phyloP scores from a whole-genome alignment of 1,140 invertebrate genomes.

The Megathymus violae region DNA sequence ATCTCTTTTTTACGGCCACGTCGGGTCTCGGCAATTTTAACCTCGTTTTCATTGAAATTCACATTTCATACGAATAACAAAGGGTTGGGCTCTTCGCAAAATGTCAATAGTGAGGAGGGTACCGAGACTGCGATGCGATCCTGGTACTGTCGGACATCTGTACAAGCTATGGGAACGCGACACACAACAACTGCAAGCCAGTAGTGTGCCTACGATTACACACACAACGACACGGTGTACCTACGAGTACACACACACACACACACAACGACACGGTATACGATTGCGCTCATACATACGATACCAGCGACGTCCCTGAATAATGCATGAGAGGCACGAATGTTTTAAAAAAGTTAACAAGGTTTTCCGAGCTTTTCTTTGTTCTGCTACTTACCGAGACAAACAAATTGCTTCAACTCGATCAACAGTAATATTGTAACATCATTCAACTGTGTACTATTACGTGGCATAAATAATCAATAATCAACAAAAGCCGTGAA shows the following conservation, averaged over 20 bases:
- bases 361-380: conserved; percentile 77
- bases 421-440: conserved; percentile 44
- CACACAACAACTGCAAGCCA: no score
- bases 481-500: not conserved
- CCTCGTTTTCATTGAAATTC: conserved; percentile 80
- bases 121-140: conserved; percentile 48
- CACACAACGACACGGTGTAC: no score
- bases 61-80: conserved; percentile 74
- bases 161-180: conserved; percentile 44
- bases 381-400: conserved; percentile 64
- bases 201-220: no score
- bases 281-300: conserved; percentile 49
- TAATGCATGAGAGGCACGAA: conserved; percentile 75
- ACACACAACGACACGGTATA: conserved; percentile 41
- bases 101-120: conserved; percentile 78
- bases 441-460: conserved; percentile 37
- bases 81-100: conserved; percentile 70
- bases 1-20: conserved; percentile 73
- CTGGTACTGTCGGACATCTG: conserved; percentile 55
- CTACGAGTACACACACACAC: conserved; percentile 15
- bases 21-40: conserved; percentile 71
- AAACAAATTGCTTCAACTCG: conserved; percentile 67
- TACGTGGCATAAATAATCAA: not conserved
- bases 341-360: conserved; percentile 81
- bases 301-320: conserved; percentile 57